Base-by-base conservation (phyloP, 2,797 vertebrate species). In the Gadopsis marmoratus region DNA sequence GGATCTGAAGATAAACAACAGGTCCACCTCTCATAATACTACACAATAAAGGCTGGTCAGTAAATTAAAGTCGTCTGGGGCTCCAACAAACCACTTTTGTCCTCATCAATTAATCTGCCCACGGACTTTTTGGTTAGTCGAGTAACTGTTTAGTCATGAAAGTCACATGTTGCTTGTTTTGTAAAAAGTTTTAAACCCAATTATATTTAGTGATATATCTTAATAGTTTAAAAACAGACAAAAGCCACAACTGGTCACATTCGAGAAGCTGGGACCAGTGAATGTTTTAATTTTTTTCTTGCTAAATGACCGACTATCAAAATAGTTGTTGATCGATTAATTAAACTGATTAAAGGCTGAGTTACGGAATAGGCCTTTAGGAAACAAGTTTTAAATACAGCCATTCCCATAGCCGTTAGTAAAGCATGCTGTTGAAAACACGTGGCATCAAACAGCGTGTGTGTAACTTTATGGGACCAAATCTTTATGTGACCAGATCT, bases 1-100 rank as follows among this genome's bases (percentile, higher is more conserved):
- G n/a, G 59, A 35, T 33, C 4, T 39, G 12, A 69, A 70, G 59
- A 16, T 12, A 60, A 70, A 76, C 65, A 17, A 3, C 37, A 47
- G 59, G 48, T 26, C 39, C 35, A 10, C 3, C 23, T 3, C 74
- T 11, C 31, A 6, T 11, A 50, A 31, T 0, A 65, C 4, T 14
- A 45, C 12, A 45, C 11, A 17, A 62, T 48, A 21, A 48, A 65
- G 6, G 43, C 39, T 13, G 8, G 8, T 0, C 54, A n/a, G 29
- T 50, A 55, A 50, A 31, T 50, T 58, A n/a, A 51, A 61, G n/a
- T 39, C 10, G 10, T 45, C 14, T 1, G 5, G 17, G 3, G 51
- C 35, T 29, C 23, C 51, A 56, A 29, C 41, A 21, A 56, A 29
- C 10, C 12, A 29, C 35, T 41, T n/a, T 29, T 21, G 14, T 54